Evolutionary conservation across 2,113 vertebrate genomes (phyloP).

Genomic region (Heteronetta atricapilla): DNA sequence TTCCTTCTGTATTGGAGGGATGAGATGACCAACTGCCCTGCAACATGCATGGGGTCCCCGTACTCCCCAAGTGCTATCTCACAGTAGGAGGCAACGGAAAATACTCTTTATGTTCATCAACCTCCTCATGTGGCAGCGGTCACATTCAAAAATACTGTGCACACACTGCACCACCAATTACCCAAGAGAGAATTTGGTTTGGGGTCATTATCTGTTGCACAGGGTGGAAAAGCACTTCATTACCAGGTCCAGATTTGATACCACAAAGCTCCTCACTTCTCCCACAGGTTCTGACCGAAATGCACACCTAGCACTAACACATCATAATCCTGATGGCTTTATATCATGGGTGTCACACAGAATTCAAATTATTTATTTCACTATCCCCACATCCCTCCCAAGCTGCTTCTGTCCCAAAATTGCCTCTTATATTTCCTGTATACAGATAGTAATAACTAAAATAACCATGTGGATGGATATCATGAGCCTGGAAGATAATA

Average conservation of each 20-base stretch:
- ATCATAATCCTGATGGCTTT: conserved; percentile 23
- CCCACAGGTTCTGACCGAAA: neutral
- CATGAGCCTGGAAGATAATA: conserved; percentile 71
- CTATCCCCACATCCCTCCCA: conserved; percentile 19
- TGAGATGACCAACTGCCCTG: neutral
- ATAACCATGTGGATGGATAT: conserved; percentile 68
- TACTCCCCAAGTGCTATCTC: neutral
- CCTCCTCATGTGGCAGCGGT: neutral
- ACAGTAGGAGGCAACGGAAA: neutral
- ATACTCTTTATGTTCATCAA: neutral
- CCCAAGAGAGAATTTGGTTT: neutral
- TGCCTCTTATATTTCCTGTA: conserved; percentile 50
- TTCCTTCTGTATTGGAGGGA: accelerated
- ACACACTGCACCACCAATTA: accelerated
- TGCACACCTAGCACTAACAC: neutral
- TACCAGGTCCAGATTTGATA: neutral
- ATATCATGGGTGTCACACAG: conserved; percentile 14
- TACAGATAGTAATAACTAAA: conserved; percentile 67
- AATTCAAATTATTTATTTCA: conserved; percentile 62
- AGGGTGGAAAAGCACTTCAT: neutral
- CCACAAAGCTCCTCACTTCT: accelerated
- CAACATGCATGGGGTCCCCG: accelerated
- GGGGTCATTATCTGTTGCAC: neutral
- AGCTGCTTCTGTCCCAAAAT: conserved; percentile 36
- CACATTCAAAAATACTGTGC: neutral